Base-by-base conservation (phyloP, 1,140 invertebrate genomes). In the Bicyclus anynana region DNA sequence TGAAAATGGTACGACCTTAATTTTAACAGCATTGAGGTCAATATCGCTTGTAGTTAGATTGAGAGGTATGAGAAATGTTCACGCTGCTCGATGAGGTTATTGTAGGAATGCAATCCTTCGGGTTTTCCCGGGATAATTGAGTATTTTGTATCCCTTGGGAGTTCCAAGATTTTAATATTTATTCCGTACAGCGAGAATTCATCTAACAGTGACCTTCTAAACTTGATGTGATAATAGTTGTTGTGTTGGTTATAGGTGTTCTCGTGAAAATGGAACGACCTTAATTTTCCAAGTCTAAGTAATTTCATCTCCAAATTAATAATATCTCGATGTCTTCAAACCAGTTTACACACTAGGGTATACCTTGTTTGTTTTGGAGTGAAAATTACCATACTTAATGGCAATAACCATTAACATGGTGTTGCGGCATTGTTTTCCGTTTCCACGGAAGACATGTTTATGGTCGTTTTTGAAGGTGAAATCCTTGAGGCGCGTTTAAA, bases 241-340 rank as follows among this genome's bases (percentile, higher is more conserved):
- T 52, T 40, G 27, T n/a, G 40, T 47, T 53, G 51, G 21, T 53
- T 53, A 53, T 46, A 38, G n/a, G n/a, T n/a, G 48, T 58, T 26
- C 16, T 47, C 17, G 27, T 18, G 10, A n/a, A 44, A 44, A 44
- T 44, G 7, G 20, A 40, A 44, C 16, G 10, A 18, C 17, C 18
- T 44, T 44, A 16, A 9, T 3, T 44, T 18, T n/a, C n/a, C n/a
- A n/a, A n/a, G n/a, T n/a, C n/a, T n/a, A n/a, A n/a, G n/a, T 23
- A 23, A 23, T 4, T 23, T 23, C 7, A 23, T 2, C 23, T 23
- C 23, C 7, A 23, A 23, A 23, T 4, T 23, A 4, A 7, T 23
- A 7, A 4, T 12, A 12, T 33, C 4, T 40, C 17, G 16, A 16
- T 1, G 9, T 27, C 16, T 29, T 14, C 27, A 35, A 35, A 50